phyloP scores from a whole-genome alignment of 2,113 vertebrate genomes.

The Camelus dromedarius region DNA sequence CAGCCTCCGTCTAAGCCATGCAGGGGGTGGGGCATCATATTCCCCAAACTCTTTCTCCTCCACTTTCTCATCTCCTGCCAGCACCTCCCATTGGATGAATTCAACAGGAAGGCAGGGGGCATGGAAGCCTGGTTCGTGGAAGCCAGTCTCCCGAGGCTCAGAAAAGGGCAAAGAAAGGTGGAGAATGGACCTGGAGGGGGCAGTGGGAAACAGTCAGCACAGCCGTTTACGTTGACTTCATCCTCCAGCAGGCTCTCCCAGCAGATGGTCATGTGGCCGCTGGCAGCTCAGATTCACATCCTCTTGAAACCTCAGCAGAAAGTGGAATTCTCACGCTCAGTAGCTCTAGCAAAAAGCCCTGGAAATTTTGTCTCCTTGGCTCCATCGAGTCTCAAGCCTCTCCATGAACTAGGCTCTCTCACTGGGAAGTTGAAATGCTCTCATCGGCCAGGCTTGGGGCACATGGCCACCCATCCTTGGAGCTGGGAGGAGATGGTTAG shows the following conservation, averaged over 20 bases:
- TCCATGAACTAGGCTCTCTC: neutral
- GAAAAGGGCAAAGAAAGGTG: neutral
- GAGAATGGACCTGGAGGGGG: neutral
- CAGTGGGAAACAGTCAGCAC: neutral
- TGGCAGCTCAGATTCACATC: neutral
- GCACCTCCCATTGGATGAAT: neutral
- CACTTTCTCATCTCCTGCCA: neutral
- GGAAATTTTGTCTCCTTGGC: neutral
- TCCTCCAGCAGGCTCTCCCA: neutral
- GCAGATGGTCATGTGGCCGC: accelerated
- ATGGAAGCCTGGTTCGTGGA: neutral
- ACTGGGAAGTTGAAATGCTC: neutral
- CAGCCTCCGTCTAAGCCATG: neutral
- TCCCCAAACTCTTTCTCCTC: neutral
- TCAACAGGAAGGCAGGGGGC: neutral
- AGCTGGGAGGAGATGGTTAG: neutral
- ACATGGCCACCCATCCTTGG: neutral
- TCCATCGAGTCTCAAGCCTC: neutral
- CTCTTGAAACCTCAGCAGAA: neutral
- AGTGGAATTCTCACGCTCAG: neutral
- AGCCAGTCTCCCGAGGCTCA: neutral
- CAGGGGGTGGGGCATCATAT: accelerated
- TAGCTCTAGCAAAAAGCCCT: neutral
- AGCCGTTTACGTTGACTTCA: neutral
- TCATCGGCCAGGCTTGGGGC: neutral